These are phyloP conservation scores for Rhinophrynus dorsalis DNA, from an alignment of 2,797 vertebrate genomes.

Conservation along the genomic window DNA sequence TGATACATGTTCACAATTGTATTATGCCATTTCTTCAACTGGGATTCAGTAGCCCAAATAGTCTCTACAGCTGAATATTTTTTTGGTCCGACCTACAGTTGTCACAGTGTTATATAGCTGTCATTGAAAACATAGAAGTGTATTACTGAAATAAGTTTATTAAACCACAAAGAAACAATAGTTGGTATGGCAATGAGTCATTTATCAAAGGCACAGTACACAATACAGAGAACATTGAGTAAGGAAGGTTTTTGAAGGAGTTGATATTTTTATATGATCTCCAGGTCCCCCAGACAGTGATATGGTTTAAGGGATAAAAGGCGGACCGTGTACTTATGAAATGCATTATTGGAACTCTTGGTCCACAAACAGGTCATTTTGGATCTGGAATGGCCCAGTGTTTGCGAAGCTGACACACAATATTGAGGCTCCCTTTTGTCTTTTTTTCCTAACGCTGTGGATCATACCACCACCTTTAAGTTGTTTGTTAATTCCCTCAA, in stretches of 20 bases:
- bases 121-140: neutral
- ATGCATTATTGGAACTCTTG: slow-evolving; percentile 15
- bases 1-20: too few relatives aligned
- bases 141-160: slow-evolving; percentile 48
- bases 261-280: slow-evolving; percentile 4
- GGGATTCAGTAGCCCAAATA: too few relatives aligned
- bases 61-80: too few relatives aligned
- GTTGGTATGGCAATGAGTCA: slow-evolving; percentile 19
- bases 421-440: too few relatives aligned
- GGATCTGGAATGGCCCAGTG: too few relatives aligned
- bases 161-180: slow-evolving; percentile 34
- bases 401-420: too few relatives aligned
- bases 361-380: neutral
- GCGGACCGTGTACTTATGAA: slow-evolving; percentile 40
- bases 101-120: too few relatives aligned
- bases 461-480: too few relatives aligned
- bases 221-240: slow-evolving; percentile 30
- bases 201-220: slow-evolving; percentile 36
- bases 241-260: slow-evolving; percentile 10
- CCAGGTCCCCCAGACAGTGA: neutral
- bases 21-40: too few relatives aligned
- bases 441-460: too few relatives aligned
- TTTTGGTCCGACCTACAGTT: too few relatives aligned
- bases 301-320: neutral
- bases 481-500: too few relatives aligned